Base-by-base conservation (phyloP, 2,113 vertebrate species). In the Stegastes partitus region DNA sequence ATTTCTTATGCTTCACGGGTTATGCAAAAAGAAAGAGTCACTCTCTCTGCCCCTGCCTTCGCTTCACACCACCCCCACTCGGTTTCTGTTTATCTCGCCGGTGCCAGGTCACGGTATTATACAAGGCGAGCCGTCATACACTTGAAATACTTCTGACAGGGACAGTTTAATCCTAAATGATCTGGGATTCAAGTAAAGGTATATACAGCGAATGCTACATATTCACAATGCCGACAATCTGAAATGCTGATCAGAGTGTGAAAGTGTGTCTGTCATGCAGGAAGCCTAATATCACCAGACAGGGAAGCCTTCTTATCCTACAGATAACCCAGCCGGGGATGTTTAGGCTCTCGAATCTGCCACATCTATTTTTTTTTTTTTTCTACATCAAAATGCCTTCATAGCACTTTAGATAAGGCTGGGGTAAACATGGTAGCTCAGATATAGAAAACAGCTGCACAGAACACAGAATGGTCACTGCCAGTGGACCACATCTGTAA, bases 1-100 rank as follows among this genome's bases (percentile, higher is more conserved):
- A 93, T 93, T 85, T 90, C 69, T 82, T 68, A 81, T 82, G 78
- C 78, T 85, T 93, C 65, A 82, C 76, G 22, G 68, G 68, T 78
- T 85, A 87, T 82, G 77, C 73, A 77, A 83, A 92, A 89, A 77
- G 72, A 81, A 70, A 63, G 28, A 69, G 69, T 81, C 82, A 65
- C 65, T 86, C 49, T 69, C 37, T 62, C 25, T 77, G 34, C 44
- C 50, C 63, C 62, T 70, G 23, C 51, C 64, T 79, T 55, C 12
- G 55, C 74, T 59, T 77, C 57, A 63, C 44, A 63, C 72, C 37
- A 69, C 39, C 71, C 59, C 80, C 74, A 65, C 76, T 77, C 45
- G 1, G 3, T 58, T 69, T 67, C 61, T 62, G 66, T 70, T 82
- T 75, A 69, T 79, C 69, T 74, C 57, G 9, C 57, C 56, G 45